Conservation (phyloP, 2,888 invertebrate species). For the Geotrupes spiniger region DNA sequence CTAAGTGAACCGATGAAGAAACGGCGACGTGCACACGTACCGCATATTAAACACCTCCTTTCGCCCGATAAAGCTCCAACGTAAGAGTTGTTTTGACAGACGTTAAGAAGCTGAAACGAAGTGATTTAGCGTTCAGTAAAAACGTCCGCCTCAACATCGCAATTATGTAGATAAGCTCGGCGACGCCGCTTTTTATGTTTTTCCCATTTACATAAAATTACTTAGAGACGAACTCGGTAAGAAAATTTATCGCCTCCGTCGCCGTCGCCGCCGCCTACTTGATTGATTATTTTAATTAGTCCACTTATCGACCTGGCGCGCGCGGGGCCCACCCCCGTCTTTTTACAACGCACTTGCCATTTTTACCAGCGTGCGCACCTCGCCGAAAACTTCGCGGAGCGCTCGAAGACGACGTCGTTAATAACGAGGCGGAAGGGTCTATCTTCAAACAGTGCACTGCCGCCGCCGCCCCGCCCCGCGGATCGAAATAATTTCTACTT, state of each 20-base stretch:
- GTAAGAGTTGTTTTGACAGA: slow-evolving; percentile 3
- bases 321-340: no score
- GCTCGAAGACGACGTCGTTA: neutral
- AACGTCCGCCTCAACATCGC: neutral
- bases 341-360: neutral
- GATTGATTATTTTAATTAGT: slow-evolving; percentile 6
- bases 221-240: slow-evolving; percentile 18
- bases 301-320: neutral
- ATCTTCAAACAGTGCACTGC: no score
- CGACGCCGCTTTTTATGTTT: slow-evolving; percentile 24
- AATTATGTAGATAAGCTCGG: neutral
- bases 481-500: slow-evolving; percentile 45
- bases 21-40: no score
- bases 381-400: neutral
- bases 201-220: slow-evolving; percentile 29
- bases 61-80: no score
- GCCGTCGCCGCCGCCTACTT: slow-evolving; percentile 1
- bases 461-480: slow-evolving; percentile 8
- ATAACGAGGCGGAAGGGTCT: neutral
- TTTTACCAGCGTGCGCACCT: slow-evolving; percentile 2
- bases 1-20: no score
- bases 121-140: slow-evolving; percentile 1
- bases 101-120: neutral
- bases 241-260: neutral
- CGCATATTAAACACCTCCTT: no score